Base-by-base conservation (phyloP, 2,888 invertebrate genomes). In the Sarcophaga rosellei region DNA sequence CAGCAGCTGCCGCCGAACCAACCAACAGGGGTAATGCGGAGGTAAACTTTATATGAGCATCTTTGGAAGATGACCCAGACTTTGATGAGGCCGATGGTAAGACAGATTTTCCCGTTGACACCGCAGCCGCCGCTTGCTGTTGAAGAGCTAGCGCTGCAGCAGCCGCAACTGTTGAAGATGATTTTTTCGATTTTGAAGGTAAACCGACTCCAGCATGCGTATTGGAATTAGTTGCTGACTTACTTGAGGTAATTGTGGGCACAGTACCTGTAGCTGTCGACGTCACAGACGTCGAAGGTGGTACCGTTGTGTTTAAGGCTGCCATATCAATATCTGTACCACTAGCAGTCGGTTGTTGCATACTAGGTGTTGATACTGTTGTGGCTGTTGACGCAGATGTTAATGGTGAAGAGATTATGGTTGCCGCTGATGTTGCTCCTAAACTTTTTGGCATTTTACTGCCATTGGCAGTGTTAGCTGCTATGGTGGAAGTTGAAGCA, bases 1-100 rank as follows among this genome's bases (percentile, higher is more conserved):
- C 91, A 84, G 92, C 91, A 85, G 91, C 91, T 65, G 91, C 91
- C 53, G 92, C 92, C 25, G 90, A 90, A n/a, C 90, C 91, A 88
- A 91, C 91, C 47, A 92, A 84, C 84, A 90, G 87, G 81, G 84
- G 91, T 89, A 88, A 78, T 21, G 89, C 88, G 80, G 91, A 89
- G 82, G 91, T 89, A 70, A 91, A 90, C 86, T 91, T 92, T 63
- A 91, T 90, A 89, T 91, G 91, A 80, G 91, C 89, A 78, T 89
- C 88, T 85, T 88, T 89, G n/a, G 88, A 85, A 35, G 87, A 84
- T 11, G 89, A 88, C 84, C 88, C 88, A 80, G 87, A 75, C 73
- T 88, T 88, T 23, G 86, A 79, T 23, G 81, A 76, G 23, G 82
- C 84, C 70, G 89, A 86, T 78, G 90, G 85, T 70, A 90, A 88